These are phyloP conservation scores for Atractosteus spatula DNA, from an alignment of 2,113 vertebrate species.

Conservation along the genomic window DNA sequence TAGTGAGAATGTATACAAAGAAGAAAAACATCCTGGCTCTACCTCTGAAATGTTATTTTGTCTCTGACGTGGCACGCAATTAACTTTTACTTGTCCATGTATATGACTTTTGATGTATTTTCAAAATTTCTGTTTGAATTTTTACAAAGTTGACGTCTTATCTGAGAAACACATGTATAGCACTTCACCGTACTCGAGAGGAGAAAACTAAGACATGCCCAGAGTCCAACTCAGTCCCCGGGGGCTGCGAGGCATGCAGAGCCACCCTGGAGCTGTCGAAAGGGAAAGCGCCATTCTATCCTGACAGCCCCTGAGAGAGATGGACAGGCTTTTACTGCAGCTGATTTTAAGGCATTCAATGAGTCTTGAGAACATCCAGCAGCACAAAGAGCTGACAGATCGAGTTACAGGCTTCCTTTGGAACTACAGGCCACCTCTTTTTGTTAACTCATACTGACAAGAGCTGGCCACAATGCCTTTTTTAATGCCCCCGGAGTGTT, in stretches of 20 bases:
- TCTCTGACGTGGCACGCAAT: no score
- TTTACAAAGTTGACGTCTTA: no score
- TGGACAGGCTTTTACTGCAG: slow-evolving; percentile 29
- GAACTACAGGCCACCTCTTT: slow-evolving; percentile 17
- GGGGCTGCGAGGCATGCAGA: slow-evolving; percentile 3
- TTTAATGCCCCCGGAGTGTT: slow-evolving; percentile 21
- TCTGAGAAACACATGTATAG: neutral
- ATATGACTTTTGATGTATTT: no score
- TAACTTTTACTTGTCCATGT: no score
- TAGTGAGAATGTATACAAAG: no score
- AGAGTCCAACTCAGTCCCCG: slow-evolving; percentile 11
- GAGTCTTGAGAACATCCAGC: slow-evolving; percentile 34
- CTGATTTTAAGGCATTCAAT: slow-evolving; percentile 7
- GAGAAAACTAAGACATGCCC: slow-evolving; percentile 8
- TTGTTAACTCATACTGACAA: slow-evolving; percentile 10
- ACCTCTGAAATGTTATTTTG: no score
- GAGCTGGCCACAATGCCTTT: slow-evolving; percentile 25
- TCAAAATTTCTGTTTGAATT: no score
- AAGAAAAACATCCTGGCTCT: no score
- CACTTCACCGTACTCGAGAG: slow-evolving; percentile 19
- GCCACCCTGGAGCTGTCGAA: slow-evolving; percentile 30
- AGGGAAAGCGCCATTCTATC: slow-evolving; percentile 38
- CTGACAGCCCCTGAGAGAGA: slow-evolving; percentile 20
- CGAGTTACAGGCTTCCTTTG: slow-evolving; percentile 30
- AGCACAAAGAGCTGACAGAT: slow-evolving; percentile 21